Evolutionary conservation across 2,888 invertebrate genomes (phyloP).

Genomic region (Lasiommata megera): DNA sequence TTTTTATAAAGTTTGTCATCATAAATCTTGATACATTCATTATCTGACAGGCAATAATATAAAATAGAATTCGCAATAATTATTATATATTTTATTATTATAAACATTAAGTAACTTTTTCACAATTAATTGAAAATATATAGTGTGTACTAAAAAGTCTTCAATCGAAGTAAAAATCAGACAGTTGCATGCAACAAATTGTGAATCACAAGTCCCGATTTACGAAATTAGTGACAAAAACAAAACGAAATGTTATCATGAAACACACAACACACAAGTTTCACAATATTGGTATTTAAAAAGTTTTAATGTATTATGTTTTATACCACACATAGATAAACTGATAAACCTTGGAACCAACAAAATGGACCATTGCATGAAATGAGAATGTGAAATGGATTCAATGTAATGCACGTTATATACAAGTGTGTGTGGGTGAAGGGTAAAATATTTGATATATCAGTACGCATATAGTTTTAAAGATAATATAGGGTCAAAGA

Average conservation of each 20-base stretch:
- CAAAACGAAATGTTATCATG: conserved; percentile 42
- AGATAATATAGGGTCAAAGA: too few species aligned
- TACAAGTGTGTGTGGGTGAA: conserved; percentile 23
- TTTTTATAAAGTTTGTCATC: too few species aligned
- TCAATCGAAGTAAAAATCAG: not conserved
- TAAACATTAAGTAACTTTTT: too few species aligned
- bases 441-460: not conserved
- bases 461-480: not conserved
- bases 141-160: too few species aligned
- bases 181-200: conserved; percentile 30
- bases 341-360: not conserved
- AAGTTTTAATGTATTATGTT: not conserved
- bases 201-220: conserved; percentile 39
- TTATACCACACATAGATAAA: not conserved
- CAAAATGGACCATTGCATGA: conserved; percentile 51
- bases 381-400: conserved; percentile 43
- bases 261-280: conserved; percentile 30
- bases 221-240: conserved; percentile 55
- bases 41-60: too few species aligned
- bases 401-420: conserved; percentile 8
- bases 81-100: too few species aligned
- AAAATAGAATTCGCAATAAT: too few species aligned
- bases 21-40: too few species aligned
- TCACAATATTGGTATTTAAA: not conserved
- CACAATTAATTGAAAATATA: too few species aligned